phyloP scores from a whole-genome alignment of 2,888 invertebrate genomes.

The Epirrita christyi region DNA sequence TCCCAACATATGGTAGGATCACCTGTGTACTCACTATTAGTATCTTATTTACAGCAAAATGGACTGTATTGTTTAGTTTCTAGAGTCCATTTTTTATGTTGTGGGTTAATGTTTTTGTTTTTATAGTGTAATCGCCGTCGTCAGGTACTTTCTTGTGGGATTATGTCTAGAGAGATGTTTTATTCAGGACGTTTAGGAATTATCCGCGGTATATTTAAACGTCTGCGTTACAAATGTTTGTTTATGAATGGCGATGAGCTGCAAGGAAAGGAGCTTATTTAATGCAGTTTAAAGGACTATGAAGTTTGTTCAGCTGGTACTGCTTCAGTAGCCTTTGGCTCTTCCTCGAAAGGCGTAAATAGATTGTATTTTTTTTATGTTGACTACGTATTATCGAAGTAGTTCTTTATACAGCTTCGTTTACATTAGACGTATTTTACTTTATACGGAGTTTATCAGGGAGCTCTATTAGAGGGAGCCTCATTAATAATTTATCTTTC shows the following conservation, averaged over 20 bases:
- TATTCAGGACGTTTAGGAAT: conserved; percentile 62
- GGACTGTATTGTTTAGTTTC: conserved; percentile 46
- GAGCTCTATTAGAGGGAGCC: not conserved
- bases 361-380: conserved; percentile 26
- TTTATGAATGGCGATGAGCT: conserved; percentile 59
- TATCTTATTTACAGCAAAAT: conserved; percentile 49
- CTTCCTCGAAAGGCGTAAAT: conserved; percentile 16
- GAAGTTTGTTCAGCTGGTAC: conserved; percentile 15
- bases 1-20: conserved; percentile 71
- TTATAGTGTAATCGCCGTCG: conserved; percentile 65
- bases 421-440: not conserved
- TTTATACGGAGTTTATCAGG: not conserved
- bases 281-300: conserved; percentile 30
- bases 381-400: not conserved
- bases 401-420: not conserved
- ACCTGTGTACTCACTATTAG: conserved; percentile 67
- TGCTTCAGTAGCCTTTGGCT: conserved; percentile 24
- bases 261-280: conserved; percentile 31
- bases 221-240: conserved; percentile 43
- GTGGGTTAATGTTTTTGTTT: conserved; percentile 57
- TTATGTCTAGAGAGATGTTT: conserved; percentile 64
- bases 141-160: conserved; percentile 59
- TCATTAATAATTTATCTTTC: conserved; percentile 1
- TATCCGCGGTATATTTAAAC: conserved; percentile 49
- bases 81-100: conserved; percentile 43